Base-by-base conservation (phyloP, 1,140 invertebrate species). In the Brachionus sp. region DNA sequence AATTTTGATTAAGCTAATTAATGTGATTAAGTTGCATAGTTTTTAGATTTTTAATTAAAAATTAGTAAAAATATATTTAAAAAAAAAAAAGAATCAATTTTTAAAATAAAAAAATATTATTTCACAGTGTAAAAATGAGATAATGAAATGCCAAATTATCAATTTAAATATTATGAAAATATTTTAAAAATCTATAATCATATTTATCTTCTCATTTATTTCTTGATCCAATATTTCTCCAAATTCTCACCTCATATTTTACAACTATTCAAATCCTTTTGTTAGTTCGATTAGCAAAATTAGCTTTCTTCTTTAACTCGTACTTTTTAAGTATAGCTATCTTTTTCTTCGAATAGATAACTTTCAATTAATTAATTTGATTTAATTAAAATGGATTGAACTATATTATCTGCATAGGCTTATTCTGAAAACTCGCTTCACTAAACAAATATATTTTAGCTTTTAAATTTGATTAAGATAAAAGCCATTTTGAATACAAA, bases 291-390 rank as follows among this genome's bases (percentile, higher is more conserved):
- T 37, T 70, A 39, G n/a, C 16, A 37, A 35, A 39, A 66, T 33
- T 66, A 39, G n/a, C 33, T 70, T 5, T 70, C 16, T 64, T 64
- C 23, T 29, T 64, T 2, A 10, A 39, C 16, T 70, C 19, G 5
- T 39, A 1, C 35, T 70, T 66, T 12, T 16, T 68, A 39, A 10
- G 29, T 39, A 19, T 70, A 12, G 37, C 16, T 70, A 70, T 66
- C 64, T 66, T 29, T 33, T 66, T 33, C 16, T 39, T n/a, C 19
- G 33, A 16, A 42, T 39, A 70, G 66, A 70, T 70, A 70, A 70
- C 23, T n/a, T 70, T 70, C 25, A 68, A 39, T 68, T 70, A 70
- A 70, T 70, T 70, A 70, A 70, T 37, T 70, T 3, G 29, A 70
- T 70, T 70, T 70, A 70, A 70, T 70, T 70, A n/a, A 39, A 70